Evolutionary conservation across 2,888 invertebrate genomes (phyloP).

Genomic region (Acronicta aceris): DNA sequence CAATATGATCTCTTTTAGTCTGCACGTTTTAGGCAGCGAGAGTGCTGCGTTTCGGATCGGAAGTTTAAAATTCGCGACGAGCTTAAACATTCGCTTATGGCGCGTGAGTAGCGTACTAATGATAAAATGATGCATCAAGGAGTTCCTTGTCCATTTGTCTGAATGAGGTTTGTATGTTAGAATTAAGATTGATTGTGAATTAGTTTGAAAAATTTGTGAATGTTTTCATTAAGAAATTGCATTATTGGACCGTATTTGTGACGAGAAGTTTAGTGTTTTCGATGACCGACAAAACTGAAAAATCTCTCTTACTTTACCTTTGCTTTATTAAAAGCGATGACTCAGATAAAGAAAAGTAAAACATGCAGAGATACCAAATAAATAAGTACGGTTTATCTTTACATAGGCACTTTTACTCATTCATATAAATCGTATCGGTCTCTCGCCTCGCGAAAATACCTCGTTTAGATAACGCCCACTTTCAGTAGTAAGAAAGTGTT

Average conservation of each 20-base stretch:
- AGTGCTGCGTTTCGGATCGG: constrained; percentile 24
- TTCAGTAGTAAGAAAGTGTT: constrained; percentile 49
- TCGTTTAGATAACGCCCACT: constrained; percentile 26
- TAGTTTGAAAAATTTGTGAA: not conserved
- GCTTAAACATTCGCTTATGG: constrained; percentile 32
- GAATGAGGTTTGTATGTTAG: constrained; percentile 49
- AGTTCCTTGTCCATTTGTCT: constrained; percentile 32
- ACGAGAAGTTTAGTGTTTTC: not conserved
- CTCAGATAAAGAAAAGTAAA: constrained; percentile 40
- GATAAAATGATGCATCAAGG: constrained; percentile 33
- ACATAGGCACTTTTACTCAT: constrained; percentile 8
- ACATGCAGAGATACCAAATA: constrained; percentile 30
- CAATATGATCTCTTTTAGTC: constrained; percentile 23
- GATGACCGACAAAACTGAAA: not conserved
- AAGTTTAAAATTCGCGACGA: constrained; percentile 47
- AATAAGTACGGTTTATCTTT: constrained; percentile 18
- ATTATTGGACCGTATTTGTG: not conserved
- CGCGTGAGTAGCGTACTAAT: constrained; percentile 35
- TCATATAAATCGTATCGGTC: constrained; percentile 41
- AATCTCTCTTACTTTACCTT: not conserved
- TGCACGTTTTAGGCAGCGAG: constrained; percentile 24
- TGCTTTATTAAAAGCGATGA: constrained; percentile 31
- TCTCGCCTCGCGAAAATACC: constrained; percentile 25
- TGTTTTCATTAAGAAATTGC: not conserved
- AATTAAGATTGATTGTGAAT: constrained; percentile 15